phyloP scores from a whole-genome alignment of 1,140 invertebrate species.

The Platyscapa corneri region DNA sequence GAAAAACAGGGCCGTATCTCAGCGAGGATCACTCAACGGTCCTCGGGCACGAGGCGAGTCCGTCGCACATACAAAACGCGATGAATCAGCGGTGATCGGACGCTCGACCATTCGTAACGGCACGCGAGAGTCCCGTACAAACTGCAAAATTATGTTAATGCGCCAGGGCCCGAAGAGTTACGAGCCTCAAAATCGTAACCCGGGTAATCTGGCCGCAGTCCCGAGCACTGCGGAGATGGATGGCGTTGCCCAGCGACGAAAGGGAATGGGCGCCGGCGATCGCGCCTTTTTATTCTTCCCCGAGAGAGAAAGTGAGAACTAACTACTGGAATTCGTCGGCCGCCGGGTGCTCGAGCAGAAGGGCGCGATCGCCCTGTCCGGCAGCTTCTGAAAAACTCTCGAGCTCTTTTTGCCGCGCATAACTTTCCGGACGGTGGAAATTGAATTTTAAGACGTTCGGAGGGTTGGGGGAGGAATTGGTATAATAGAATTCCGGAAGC shows the following conservation, averaged over 20 bases:
- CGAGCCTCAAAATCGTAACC: constrained; percentile 13
- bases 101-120: constrained; percentile 13
- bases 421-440: no score
- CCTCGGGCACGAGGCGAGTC: background rate
- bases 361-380: background rate
- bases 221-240: background rate
- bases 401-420: no score
- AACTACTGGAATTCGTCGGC: background rate
- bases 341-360: background rate
- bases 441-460: no score
- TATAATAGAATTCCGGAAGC: no score
- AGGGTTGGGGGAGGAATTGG: no score
- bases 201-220: constrained; percentile 3
- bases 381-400: no score
- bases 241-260: background rate
- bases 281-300: constrained; percentile 3
- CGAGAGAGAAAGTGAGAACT: constrained; percentile 30
- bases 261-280: no score
- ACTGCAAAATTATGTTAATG: constrained; percentile 43
- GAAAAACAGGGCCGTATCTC: background rate
- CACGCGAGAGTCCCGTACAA: constrained; percentile 43
- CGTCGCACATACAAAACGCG: background rate
- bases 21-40: background rate
- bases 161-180: background rate
- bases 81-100: background rate